Evolutionary conservation across 2,113 vertebrate species (phyloP).

Genomic region (Engraulis encrasicolus): DNA sequence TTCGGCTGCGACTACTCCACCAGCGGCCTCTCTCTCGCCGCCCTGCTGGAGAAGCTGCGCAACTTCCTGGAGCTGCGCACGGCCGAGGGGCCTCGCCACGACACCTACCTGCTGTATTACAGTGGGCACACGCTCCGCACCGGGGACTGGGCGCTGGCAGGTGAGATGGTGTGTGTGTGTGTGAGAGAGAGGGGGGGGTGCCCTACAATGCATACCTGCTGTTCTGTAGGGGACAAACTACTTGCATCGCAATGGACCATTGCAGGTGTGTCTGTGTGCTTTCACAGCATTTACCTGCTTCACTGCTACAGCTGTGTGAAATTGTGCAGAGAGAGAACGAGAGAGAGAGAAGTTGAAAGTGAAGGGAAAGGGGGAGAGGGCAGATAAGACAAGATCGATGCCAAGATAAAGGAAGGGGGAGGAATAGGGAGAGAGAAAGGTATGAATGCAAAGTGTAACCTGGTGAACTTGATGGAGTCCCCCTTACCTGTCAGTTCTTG

Average conservation of each 20-base stretch:
- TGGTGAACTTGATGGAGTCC: no score
- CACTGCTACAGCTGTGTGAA: neutral
- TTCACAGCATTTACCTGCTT: no score
- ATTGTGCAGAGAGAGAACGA: neutral
- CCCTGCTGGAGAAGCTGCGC: conserved; percentile 86
- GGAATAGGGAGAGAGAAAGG: no score
- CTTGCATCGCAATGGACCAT: no score
- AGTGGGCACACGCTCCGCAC: conserved; percentile 90
- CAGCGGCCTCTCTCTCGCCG: conserved; percentile 87
- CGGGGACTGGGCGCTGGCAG: conserved; percentile 93
- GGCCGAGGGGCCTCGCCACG: conserved; percentile 91
- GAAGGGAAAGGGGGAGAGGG: neutral
- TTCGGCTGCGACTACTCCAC: conserved; percentile 97
- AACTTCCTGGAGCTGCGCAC: conserved; percentile 93
- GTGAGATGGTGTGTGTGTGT: conserved; percentile 65
- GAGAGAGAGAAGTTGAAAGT: no score
- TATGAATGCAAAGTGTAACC: no score
- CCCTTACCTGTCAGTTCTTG: no score
- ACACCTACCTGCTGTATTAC: conserved; percentile 95
- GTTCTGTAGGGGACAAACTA: neutral
- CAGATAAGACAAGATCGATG: no score
- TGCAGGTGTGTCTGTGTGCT: no score
- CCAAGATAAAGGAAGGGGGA: no score
- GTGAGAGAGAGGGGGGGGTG: neutral
- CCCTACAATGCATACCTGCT: neutral